These are phyloP conservation scores for Luperina testacea DNA, from an alignment of 2,888 invertebrate species.

Conservation along the genomic window DNA sequence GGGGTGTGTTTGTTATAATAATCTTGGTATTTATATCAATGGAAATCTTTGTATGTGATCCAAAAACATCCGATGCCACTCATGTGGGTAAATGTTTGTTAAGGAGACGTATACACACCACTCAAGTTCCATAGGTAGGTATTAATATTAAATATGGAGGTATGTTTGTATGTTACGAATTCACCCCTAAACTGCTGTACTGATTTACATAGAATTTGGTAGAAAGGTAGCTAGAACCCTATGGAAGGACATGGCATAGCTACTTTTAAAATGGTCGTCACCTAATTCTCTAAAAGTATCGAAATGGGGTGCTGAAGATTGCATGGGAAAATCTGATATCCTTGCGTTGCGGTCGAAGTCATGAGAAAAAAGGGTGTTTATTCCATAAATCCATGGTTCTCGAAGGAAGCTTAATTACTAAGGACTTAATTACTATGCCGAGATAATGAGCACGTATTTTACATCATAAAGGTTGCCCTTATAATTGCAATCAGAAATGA, in stretches of 20 bases:
- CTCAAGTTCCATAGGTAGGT: conserved; percentile 30
- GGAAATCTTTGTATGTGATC: conserved; percentile 83
- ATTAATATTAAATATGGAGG: neutral
- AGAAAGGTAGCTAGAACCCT: neutral
- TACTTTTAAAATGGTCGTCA: neutral
- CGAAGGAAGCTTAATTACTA: neutral
- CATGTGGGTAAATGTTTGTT: conserved; percentile 79
- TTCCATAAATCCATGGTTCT: neutral
- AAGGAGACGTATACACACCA: conserved; percentile 68
- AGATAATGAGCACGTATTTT: conserved; percentile 33
- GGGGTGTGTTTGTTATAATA: conserved; percentile 32
- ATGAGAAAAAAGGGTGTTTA: neutral
- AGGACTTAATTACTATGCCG: neutral
- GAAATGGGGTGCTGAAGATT: neutral
- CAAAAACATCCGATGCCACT: conserved; percentile 84
- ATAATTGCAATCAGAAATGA: conserved; percentile 39
- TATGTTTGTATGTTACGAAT: conserved; percentile 7
- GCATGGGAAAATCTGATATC: neutral
- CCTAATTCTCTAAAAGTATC: neutral
- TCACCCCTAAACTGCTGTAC: neutral
- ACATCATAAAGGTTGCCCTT: conserved; percentile 25
- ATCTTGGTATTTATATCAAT: conserved; percentile 76
- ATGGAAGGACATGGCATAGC: neutral
- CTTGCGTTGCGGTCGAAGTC: neutral
- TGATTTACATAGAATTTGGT: neutral